Base-by-base conservation (phyloP, 2,113 vertebrate species). In the Myrmecophaga tridactyla region DNA sequence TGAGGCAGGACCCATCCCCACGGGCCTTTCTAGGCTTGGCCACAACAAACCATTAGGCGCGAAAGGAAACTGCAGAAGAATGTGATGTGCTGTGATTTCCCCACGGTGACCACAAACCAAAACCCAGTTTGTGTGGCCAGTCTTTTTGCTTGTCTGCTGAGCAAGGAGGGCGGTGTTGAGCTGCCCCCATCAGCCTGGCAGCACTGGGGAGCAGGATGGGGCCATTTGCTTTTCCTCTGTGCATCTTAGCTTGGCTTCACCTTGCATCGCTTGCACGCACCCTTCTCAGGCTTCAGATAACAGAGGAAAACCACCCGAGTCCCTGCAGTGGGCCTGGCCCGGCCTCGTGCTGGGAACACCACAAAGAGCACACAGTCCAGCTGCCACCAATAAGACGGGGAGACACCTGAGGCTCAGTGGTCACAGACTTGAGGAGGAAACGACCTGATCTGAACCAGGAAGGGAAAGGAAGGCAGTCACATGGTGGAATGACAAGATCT, bases 51-150 rank as follows among this genome's bases (percentile, higher is more conserved):
- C 53, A 41, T 75, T 92, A 77, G 34, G 12, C 36, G 1, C 41
- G 2, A 69, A 89, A 84, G 60, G 53, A 81, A 73, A 29, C 20
- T 86, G 72, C 34, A 72, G 43, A 86, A 51, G 43, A 70, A 75
- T 21, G 21, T 1, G 10, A 20, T n/a, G 4, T 17, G 39, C 14
- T 70, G 14, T 39, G 31, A 84, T 21, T 81, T 39, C 18, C 77
- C 78, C 82, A 18, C 34, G 41, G 48, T 46, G 69, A 89, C 92
- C 86, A 60, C 36, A 84, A 83, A 95, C 39, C 83, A 51, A 90
- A 70, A n/a, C 34, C 31, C 25, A 63, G 56, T 92, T 23, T 92
- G n/a, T 67, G 83, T 72, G 60, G 83, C 41, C 63, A 83, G 1
- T 58, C 17, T 7, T 87, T 56, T 72, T 51, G 20, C 75, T 75